phyloP scores from a whole-genome alignment of 2,888 invertebrate genomes.

The Branchinecta sandiegonensis region DNA sequence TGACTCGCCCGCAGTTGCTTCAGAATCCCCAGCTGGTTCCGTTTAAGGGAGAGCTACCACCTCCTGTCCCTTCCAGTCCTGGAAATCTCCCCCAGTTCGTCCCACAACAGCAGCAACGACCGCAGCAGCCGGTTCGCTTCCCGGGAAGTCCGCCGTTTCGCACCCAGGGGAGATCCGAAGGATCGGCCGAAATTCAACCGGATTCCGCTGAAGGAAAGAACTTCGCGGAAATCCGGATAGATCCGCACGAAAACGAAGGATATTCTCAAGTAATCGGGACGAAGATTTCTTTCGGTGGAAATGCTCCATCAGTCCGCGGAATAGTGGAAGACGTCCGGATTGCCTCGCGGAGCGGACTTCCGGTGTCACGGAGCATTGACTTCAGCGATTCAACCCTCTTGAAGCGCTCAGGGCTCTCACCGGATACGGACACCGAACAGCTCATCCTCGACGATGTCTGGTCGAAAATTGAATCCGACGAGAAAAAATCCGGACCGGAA shows the following conservation, averaged over 20 bases:
- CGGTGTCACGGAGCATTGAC: conserved; percentile 15
- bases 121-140: conserved; percentile 31
- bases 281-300: neutral
- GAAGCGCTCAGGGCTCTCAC: neutral
- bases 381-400: conserved; percentile 5
- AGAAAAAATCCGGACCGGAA: conserved; percentile 17
- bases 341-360: neutral
- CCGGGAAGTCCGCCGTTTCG: conserved; percentile 28
- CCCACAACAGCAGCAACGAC: conserved; percentile 27
- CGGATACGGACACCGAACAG: conserved; percentile 2
- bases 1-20: conserved; percentile 35
- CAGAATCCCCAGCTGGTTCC: conserved; percentile 55
- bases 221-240: conserved; percentile 8
- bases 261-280: neutral
- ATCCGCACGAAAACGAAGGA: conserved; percentile 13
- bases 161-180: neutral
- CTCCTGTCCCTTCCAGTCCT: conserved; percentile 37
- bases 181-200: neutral
- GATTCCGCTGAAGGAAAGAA: neutral
- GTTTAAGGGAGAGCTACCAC: conserved; percentile 57
- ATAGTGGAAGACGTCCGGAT: conserved; percentile 1
- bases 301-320: neutral
- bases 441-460: conserved; percentile 20
- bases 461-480: conserved; percentile 20
- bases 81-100: conserved; percentile 32